Conservation (phyloP, 1,140 invertebrate species). For the Watersipora subatra region DNA sequence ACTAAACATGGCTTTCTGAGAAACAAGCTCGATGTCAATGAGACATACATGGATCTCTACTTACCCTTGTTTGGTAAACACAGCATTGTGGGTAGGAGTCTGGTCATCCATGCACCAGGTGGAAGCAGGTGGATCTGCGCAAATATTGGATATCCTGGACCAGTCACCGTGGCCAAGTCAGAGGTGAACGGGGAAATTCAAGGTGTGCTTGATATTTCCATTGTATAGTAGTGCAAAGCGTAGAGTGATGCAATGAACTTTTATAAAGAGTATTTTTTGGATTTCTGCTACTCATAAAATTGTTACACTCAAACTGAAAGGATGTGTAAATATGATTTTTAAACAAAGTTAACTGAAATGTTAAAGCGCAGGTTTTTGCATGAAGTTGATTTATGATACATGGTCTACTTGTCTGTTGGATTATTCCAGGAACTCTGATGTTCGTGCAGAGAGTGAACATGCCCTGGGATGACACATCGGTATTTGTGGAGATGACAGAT, state of each 20-base stretch:
- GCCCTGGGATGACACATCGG: slow-evolving; percentile 63
- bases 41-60: slow-evolving; percentile 64
- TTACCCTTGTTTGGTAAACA: slow-evolving; percentile 66
- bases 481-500: slow-evolving; percentile 58
- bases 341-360: too few relatives aligned
- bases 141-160: slow-evolving; percentile 36
- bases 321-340: too few relatives aligned
- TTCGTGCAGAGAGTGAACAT: slow-evolving; percentile 67
- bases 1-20: slow-evolving; percentile 62
- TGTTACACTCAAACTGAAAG: too few relatives aligned
- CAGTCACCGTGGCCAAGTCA: background rate
- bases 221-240: too few relatives aligned
- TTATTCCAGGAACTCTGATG: slow-evolving; percentile 69
- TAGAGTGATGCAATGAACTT: too few relatives aligned
- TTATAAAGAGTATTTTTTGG: too few relatives aligned
- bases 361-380: too few relatives aligned
- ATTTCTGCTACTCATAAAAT: too few relatives aligned
- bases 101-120: slow-evolving; percentile 61
- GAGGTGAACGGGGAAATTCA: background rate
- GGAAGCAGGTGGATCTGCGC: slow-evolving; percentile 44
- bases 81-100: slow-evolving; percentile 65
- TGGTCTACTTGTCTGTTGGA: too few relatives aligned
- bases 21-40: slow-evolving; percentile 43
- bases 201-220: background rate
- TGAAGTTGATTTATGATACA: too few relatives aligned